Conservation (phyloP, 2,797 vertebrate genomes). For the Galaxias olidus region DNA sequence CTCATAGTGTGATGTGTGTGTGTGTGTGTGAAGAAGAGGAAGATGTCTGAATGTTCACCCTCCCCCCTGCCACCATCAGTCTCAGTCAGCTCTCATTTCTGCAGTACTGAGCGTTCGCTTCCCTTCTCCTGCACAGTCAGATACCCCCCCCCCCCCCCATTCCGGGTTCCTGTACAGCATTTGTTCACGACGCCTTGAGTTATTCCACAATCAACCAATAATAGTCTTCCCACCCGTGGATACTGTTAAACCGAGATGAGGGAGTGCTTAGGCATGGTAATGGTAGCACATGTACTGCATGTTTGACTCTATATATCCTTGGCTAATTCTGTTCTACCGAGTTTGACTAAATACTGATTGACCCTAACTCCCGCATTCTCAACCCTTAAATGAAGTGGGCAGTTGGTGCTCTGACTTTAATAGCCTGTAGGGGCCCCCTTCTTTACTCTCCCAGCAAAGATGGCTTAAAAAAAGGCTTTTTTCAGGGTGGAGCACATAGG, state of each 20-base stretch:
- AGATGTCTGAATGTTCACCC: background rate
- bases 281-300: slow-evolving; percentile 19
- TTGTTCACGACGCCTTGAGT: slow-evolving; percentile 26
- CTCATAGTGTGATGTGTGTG: slow-evolving; percentile 54
- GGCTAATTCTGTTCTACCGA: slow-evolving; percentile 58
- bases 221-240: slow-evolving; percentile 25
- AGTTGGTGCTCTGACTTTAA: slow-evolving; percentile 62
- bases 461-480: slow-evolving; percentile 58
- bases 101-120: slow-evolving; percentile 23
- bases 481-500: slow-evolving; percentile 41
- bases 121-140: slow-evolving; percentile 31
- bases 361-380: slow-evolving; percentile 34
- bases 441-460: slow-evolving; percentile 41
- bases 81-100: slow-evolving; percentile 26
- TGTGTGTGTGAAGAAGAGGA: slow-evolving; percentile 19
- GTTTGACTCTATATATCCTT: slow-evolving; percentile 37
- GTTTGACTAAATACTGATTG: slow-evolving; percentile 38
- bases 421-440: slow-evolving; percentile 38
- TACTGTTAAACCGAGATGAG: slow-evolving; percentile 29
- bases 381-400: slow-evolving; percentile 55
- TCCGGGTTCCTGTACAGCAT: no score
- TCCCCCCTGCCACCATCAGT: background rate
- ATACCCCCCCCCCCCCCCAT: slow-evolving; percentile 10
- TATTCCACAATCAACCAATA: slow-evolving; percentile 25
- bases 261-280: slow-evolving; percentile 44